Conservation (phyloP, 2,113 vertebrate species). For the Mixornis gularis region DNA sequence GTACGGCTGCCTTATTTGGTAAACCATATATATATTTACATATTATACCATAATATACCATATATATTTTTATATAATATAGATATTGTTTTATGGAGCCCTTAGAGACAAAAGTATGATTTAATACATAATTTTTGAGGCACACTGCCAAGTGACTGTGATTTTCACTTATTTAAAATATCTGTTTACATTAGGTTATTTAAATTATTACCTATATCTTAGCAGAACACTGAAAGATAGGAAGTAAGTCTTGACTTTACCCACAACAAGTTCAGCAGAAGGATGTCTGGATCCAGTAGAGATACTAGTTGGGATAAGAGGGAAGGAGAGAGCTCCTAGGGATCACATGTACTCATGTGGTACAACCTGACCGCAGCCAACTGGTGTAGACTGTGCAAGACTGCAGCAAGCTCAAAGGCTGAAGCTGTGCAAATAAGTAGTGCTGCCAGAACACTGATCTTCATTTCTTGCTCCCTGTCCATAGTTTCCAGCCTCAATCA, state of each 20-base stretch:
- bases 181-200: neutral
- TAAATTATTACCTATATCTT: neutral
- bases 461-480: neutral
- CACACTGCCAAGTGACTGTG: neutral
- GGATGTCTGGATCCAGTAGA: neutral
- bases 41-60: neutral
- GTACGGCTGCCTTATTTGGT: neutral
- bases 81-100: neutral
- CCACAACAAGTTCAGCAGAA: neutral
- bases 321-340: neutral
- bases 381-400: neutral
- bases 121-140: neutral
- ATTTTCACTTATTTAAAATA: neutral
- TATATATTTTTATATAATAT: neutral
- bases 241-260: neutral
- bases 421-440: neutral
- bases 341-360: neutral
- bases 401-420: neutral
- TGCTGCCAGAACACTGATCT: neutral
- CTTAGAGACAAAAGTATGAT: neutral
- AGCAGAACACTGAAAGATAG: neutral
- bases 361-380: neutral
- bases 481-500: neutral
- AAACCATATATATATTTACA: neutral
- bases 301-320: neutral